phyloP scores from a whole-genome alignment of 2,888 invertebrate genomes.

The Charanyca ferruginea region DNA sequence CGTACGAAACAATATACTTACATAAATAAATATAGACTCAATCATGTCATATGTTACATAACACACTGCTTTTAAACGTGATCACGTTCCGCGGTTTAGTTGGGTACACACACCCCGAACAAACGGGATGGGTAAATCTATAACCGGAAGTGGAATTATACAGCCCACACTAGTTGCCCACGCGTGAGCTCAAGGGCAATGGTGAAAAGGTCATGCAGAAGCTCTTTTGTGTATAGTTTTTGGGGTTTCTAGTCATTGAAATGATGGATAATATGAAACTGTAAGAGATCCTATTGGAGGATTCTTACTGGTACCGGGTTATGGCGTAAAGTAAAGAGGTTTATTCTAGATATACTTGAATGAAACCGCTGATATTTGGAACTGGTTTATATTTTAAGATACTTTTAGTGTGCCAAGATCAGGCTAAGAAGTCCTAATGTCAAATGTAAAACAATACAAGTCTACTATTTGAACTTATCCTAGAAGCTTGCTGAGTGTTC shows the following conservation, averaged over 20 bases:
- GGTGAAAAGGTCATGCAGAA: not conserved
- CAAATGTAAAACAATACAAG: too few species aligned
- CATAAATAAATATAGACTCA: not conserved
- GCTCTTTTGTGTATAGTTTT: not conserved
- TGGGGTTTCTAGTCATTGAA: not conserved
- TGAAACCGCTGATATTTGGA: too few species aligned
- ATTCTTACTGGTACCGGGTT: too few species aligned
- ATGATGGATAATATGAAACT: too few species aligned
- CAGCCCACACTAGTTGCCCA: not conserved
- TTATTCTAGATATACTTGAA: too few species aligned
- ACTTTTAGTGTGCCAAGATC: too few species aligned
- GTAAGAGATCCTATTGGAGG: too few species aligned
- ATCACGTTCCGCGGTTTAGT: conserved; percentile 44
- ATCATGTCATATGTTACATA: not conserved
- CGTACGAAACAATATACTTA: not conserved
- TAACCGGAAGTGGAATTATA: conserved; percentile 15
- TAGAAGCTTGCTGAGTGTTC: too few species aligned
- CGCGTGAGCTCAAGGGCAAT: not conserved
- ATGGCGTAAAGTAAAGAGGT: too few species aligned
- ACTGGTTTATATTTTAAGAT: too few species aligned
- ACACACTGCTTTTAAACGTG: conserved; percentile 18
- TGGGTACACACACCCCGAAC: conserved; percentile 12
- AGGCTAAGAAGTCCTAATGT: too few species aligned
- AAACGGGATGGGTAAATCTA: conserved; percentile 35
- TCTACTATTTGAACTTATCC: too few species aligned